phyloP scores from a whole-genome alignment of 2,113 vertebrate genomes.

The Thomomys bottae region DNA sequence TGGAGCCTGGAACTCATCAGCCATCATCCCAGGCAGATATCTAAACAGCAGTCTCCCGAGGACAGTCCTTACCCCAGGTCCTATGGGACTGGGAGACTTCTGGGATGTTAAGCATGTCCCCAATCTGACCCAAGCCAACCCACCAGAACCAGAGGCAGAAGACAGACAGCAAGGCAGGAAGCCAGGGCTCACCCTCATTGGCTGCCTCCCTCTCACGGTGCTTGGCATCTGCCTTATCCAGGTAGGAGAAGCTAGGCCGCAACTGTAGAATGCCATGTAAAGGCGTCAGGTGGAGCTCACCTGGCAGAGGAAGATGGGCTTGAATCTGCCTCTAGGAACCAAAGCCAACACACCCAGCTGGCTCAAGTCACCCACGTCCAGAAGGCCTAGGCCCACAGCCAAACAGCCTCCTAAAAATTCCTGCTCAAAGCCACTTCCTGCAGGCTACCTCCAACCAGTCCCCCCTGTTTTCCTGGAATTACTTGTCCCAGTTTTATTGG shows the following conservation, averaged over 20 bases:
- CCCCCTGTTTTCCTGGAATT: too few relatives aligned
- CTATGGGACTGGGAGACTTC: too few relatives aligned
- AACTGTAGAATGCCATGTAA: constrained; percentile 97
- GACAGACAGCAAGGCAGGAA: not conserved
- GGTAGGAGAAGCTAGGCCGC: constrained; percentile 96
- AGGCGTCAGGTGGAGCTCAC: constrained; percentile 97
- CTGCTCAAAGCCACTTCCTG: not conserved
- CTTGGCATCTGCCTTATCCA: constrained; percentile 97
- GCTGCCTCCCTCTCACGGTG: constrained; percentile 96
- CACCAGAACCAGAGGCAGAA: not conserved
- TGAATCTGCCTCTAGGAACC: constrained; percentile 15
- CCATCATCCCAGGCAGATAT: not conserved
- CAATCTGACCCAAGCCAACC: not conserved
- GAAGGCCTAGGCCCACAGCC: not conserved
- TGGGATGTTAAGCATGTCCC: not conserved
- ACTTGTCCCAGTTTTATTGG: too few relatives aligned
- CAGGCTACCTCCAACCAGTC: too few relatives aligned
- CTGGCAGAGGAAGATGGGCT: constrained; percentile 82
- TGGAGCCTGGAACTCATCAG: not conserved
- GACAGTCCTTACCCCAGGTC: not conserved
- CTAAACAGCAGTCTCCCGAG: not conserved
- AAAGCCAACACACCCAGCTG: not conserved
- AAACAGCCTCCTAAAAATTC: not conserved
- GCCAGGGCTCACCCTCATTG: constrained; percentile 90
- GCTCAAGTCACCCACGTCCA: not conserved